A percentile compares a stretch with the other conserved stretches of the same genome.
phyloP scores from a whole-genome alignment of 2,888 invertebrate species.

The Drosophila differens region DNA sequence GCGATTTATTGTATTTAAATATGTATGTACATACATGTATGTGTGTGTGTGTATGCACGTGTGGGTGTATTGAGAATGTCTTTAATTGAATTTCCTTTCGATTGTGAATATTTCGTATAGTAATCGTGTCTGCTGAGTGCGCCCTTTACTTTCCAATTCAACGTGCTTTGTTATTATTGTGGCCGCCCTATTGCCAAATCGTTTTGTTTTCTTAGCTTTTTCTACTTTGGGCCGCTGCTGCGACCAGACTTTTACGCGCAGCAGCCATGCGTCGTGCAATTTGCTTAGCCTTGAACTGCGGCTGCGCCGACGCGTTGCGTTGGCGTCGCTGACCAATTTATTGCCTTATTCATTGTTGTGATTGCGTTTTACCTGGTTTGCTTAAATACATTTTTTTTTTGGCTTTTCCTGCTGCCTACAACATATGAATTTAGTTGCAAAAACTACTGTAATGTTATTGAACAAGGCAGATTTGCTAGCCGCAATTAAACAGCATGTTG shows the following conservation, averaged over 20 bases:
- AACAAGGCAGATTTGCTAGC: slow-evolving; percentile 38
- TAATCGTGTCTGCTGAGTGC: slow-evolving; percentile 1
- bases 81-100: slow-evolving; percentile 69
- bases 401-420: slow-evolving; percentile 45
- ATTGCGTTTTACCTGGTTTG: not conserved
- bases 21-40: not conserved
- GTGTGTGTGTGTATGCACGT: slow-evolving; percentile 7
- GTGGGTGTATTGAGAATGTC: slow-evolving; percentile 49
- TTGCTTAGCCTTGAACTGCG: slow-evolving; percentile 59
- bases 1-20: slow-evolving; percentile 49
- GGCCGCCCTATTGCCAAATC: slow-evolving; percentile 46
- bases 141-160: slow-evolving; percentile 72
- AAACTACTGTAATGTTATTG: slow-evolving; percentile 16
- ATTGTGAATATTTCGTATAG: slow-evolving; percentile 16
- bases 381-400: slow-evolving; percentile 12
- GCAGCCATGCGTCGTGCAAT: slow-evolving; percentile 37
- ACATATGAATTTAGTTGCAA: not conserved
- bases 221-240: slow-evolving; percentile 4
- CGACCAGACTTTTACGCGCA: slow-evolving; percentile 26
- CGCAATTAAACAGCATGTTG: slow-evolving; percentile 38
- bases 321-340: slow-evolving; percentile 37
- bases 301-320: slow-evolving; percentile 40
- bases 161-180: slow-evolving; percentile 39
- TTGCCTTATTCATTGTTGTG: slow-evolving; percentile 2
- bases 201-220: not conserved